Conservation (phyloP, 2,888 invertebrate species). For the Trichogramma evanescens region DNA sequence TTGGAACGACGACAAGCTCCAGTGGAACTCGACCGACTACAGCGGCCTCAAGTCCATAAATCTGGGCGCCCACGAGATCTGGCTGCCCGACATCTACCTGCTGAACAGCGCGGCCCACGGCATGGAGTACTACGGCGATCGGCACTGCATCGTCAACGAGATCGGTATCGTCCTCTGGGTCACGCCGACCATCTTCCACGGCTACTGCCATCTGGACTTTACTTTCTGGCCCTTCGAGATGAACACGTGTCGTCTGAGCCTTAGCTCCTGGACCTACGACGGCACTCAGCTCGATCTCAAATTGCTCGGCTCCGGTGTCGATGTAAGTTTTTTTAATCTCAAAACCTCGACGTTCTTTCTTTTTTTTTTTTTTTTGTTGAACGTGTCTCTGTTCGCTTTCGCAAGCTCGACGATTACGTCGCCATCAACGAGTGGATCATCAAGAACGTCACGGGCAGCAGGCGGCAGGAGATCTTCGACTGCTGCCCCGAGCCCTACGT, state of each 20-base stretch:
- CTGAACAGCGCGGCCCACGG: constrained; percentile 61
- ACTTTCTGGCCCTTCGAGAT: constrained; percentile 69
- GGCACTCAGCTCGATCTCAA: constrained; percentile 55
- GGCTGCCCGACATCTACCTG: constrained; percentile 70
- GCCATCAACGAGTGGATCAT: constrained; percentile 47
- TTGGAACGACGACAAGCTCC: constrained; percentile 70
- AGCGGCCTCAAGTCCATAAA: constrained; percentile 57
- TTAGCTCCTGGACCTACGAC: constrained; percentile 68
- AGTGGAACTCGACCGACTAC: constrained; percentile 64
- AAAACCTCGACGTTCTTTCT: not conserved
- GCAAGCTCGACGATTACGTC: constrained; percentile 17
- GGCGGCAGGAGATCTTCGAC: constrained; percentile 46
- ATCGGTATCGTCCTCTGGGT: constrained; percentile 59
- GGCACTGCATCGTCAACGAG: constrained; percentile 50
- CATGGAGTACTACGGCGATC: constrained; percentile 56
- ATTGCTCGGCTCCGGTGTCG: constrained; percentile 27
- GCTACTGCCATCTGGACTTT: constrained; percentile 61
- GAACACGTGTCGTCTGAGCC: constrained; percentile 60
- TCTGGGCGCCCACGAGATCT: constrained; percentile 65
- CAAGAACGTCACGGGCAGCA: constrained; percentile 41
- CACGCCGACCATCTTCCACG: constrained; percentile 61
- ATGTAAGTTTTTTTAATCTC: constrained; percentile 18
- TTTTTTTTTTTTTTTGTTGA: constrained; percentile 4
- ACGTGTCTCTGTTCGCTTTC: not conserved
- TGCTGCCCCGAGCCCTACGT: constrained; percentile 56